Evolutionary conservation across 2,797 vertebrate genomes (phyloP).

Genomic region (Sebastes taczanowskii): DNA sequence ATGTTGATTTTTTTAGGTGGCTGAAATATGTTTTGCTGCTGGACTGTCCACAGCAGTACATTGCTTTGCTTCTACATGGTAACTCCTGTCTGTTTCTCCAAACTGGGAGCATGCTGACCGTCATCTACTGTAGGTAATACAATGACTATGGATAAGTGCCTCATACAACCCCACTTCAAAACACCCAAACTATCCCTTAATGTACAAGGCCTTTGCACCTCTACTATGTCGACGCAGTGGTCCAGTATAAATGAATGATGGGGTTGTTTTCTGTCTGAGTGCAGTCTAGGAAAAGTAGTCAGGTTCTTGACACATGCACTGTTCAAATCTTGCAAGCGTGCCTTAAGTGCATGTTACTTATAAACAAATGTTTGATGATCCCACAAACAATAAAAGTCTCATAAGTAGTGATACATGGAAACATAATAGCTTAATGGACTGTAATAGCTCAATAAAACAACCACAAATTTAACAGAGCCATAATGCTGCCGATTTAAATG

Average conservation of each 20-base stretch:
- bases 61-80: no score
- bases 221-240: background rate
- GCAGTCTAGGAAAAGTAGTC: background rate
- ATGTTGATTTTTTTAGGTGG: accelerated
- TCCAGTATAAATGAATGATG: background rate
- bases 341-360: background rate
- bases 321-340: background rate
- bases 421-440: constrained; percentile 2
- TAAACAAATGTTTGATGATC: constrained; percentile 4
- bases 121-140: no score
- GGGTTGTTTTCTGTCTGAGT: background rate
- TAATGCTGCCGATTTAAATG: background rate
- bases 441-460: constrained; percentile 9
- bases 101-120: no score
- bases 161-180: no score
- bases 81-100: no score
- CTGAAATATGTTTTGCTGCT: no score
- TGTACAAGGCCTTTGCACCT: background rate
- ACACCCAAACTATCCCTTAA: no score
- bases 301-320: background rate
- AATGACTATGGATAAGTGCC: no score
- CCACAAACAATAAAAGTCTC: background rate
- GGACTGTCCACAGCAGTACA: accelerated
- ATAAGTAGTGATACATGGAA: background rate
- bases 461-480: background rate